phyloP scores from a whole-genome alignment of 2,113 vertebrate genomes.

The Fulmarus glacialis region DNA sequence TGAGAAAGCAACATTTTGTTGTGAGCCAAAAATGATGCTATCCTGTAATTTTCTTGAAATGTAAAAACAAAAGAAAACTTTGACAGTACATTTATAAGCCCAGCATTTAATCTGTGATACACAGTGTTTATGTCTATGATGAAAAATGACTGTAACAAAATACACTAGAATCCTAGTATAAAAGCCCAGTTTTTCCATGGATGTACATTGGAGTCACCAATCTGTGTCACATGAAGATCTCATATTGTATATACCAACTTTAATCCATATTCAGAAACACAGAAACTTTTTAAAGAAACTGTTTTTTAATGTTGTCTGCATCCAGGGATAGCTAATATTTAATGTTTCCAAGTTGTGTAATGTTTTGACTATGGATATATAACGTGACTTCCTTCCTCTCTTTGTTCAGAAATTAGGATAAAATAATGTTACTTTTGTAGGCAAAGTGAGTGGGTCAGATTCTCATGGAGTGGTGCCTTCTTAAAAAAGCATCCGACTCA shows the following conservation, averaged over 20 bases:
- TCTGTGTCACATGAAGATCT: not conserved
- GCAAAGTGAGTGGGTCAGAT: not conserved
- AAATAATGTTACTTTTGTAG: not conserved
- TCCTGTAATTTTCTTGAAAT: not conserved
- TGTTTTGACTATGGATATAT: not conserved
- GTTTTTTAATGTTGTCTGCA: not conserved
- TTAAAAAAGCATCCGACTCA: not conserved
- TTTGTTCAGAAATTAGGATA: not conserved
- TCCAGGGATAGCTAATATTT: not conserved
- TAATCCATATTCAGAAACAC: not conserved
- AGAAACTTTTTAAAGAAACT: conserved; percentile 8
- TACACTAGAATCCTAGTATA: not conserved
- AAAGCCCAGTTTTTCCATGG: not conserved
- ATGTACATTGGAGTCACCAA: not conserved
- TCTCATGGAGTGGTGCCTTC: not conserved
- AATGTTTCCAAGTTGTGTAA: not conserved
- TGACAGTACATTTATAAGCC: not conserved
- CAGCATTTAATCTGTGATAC: not conserved
- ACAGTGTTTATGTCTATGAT: not conserved
- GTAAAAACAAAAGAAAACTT: not conserved
- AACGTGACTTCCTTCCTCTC: not conserved
- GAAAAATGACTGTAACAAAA: not conserved
- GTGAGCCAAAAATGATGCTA: not conserved
- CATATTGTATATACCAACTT: not conserved
- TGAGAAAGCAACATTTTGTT: not conserved